Evolutionary conservation across 2,888 invertebrate genomes (phyloP).

Genomic region (Metalampra italica): DNA sequence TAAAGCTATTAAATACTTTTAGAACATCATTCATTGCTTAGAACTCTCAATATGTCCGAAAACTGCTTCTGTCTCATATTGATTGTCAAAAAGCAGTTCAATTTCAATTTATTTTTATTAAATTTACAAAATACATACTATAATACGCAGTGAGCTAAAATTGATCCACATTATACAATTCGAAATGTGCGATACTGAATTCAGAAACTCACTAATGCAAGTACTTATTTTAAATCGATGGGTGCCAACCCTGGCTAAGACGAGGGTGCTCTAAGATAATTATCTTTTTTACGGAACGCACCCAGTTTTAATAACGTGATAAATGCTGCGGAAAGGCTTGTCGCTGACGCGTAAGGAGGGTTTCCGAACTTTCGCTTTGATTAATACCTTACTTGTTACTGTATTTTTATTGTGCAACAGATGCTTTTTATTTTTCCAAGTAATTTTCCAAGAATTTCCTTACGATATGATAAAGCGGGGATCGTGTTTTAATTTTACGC

Average conservation of each 20-base stretch:
- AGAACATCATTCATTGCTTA: no score
- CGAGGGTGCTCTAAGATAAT: constrained; percentile 75
- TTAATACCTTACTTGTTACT: constrained; percentile 61
- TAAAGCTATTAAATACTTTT: no score
- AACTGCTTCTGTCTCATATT: no score
- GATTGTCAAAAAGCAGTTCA: no score
- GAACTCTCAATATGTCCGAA: no score
- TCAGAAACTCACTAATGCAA: no score
- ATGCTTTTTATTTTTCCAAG: constrained; percentile 66
- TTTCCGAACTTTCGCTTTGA: constrained; percentile 43
- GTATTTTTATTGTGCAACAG: constrained; percentile 61
- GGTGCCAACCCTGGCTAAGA: constrained; percentile 60
- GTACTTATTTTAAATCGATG: neutral
- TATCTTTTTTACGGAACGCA: constrained; percentile 75
- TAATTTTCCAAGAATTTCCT: constrained; percentile 47
- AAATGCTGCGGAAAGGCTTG: constrained; percentile 76
- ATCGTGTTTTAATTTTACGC: constrained; percentile 65
- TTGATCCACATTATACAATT: no score
- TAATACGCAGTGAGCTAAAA: no score
- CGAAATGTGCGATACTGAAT: no score
- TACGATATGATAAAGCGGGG: constrained; percentile 39
- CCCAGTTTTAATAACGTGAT: constrained; percentile 76
- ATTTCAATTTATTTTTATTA: no score
- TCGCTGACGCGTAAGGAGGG: constrained; percentile 68
- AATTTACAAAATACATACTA: no score